Base-by-base conservation (phyloP, 2,888 invertebrate genomes). In the Noctua janthina region DNA sequence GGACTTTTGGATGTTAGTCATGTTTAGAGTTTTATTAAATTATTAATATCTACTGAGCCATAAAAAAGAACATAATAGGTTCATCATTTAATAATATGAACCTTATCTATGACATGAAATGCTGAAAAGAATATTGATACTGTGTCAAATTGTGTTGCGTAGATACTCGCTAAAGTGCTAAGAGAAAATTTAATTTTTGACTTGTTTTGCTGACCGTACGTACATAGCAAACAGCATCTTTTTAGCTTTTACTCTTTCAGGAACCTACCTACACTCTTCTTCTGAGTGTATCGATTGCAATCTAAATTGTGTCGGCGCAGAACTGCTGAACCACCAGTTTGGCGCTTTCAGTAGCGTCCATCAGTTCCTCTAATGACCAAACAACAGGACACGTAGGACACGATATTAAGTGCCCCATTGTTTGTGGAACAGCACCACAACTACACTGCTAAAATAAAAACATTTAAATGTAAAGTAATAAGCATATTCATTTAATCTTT, bases 401-500 rank as follows among this genome's bases (percentile, higher is more conserved):
- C 35, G 4, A 64, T 20, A 39, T 39, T 15, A 62, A 39, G 20
- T 20, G 35, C 11, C 20, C 35, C 1, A 35, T 29, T 35, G 20
- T 10, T 35, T 35, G 35, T 35, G 29, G 62, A 62, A 29, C 2
- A 62, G 17, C 35, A 66, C 20, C 8, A 35, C 35, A 35, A 66
- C 35, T 43, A 46, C 13, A 68, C 46, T 68, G 15, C 68, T 46
- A 46, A 17, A 68, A 29, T 76, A 79, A 84, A 29, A 71, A 59
- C 46, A 39, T 35, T 1, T 5, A 4, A 59, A 35, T 20, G 8
- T 54, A 62, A 62, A 43, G n/a, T 46, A 43, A 56, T 1, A 23
- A 66, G n/a, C 29, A 35, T 46, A 46, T 51, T 56, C 75, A 81
- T 62, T 96, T 95, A 98, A 92, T 98, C 98, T 93, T 98, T 98